These are phyloP conservation scores for Geopemphigus sp. DNA, from an alignment of 1,140 invertebrate species.

Conservation along the genomic window DNA sequence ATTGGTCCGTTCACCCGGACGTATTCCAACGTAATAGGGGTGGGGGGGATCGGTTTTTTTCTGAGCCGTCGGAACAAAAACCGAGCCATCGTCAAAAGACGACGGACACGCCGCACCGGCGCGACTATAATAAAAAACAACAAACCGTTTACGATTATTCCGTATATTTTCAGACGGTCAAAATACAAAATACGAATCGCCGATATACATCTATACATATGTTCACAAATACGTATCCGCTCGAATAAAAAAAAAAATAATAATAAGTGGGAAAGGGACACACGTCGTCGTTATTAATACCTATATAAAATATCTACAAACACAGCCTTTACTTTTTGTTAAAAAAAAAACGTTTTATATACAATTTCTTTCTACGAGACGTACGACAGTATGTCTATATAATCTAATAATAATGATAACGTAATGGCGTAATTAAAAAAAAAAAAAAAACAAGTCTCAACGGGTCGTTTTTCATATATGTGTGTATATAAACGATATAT, in stretches of 20 bases:
- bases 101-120: no score
- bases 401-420: slow-evolving; percentile 4
- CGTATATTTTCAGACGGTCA: slow-evolving; percentile 34
- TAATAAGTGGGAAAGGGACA: not conserved
- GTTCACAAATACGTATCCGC: not conserved
- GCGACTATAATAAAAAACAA: no score
- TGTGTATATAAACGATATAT: slow-evolving; percentile 7
- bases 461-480: not conserved
- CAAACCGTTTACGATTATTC: no score
- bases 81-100: no score
- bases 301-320: slow-evolving; percentile 44
- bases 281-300: not conserved
- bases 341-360: slow-evolving; percentile 40
- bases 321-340: slow-evolving; percentile 48
- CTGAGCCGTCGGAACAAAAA: no score
- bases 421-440: slow-evolving; percentile 10
- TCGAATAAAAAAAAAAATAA: slow-evolving; percentile 28
- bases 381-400: not conserved
- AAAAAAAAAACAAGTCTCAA: slow-evolving; percentile 45
- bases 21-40: no score
- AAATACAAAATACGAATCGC: slow-evolving; percentile 37
- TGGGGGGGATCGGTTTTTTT: no score
- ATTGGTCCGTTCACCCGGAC: no score
- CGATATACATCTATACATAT: no score
- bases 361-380: slow-evolving; percentile 13